Evolutionary conservation across 2,113 vertebrate genomes (phyloP).

Genomic region (Platysternon megacephalum): DNA sequence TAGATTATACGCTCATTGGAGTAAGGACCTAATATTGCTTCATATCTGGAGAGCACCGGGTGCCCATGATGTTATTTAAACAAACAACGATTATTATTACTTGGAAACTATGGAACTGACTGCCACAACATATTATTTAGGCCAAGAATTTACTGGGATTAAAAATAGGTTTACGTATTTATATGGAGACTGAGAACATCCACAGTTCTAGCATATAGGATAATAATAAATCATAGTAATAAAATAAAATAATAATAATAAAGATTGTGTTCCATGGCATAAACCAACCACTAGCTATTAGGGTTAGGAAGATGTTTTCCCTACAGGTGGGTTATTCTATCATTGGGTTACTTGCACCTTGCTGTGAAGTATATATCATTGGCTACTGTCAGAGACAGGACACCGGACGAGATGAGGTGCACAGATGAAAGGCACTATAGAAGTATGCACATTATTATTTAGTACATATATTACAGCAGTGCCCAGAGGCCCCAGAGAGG

Average conservation of each 20-base stretch:
- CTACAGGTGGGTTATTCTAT: background rate
- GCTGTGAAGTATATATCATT: rapidly evolving
- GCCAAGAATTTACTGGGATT: background rate
- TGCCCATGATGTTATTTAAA: background rate
- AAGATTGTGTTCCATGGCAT: background rate
- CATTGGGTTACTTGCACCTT: background rate
- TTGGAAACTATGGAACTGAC: background rate
- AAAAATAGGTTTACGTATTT: background rate
- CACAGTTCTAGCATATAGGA: background rate
- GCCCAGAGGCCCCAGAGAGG: background rate
- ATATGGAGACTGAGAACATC: background rate
- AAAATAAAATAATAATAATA: background rate
- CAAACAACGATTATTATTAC: background rate
- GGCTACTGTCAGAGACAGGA: rapidly evolving
- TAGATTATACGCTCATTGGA: background rate
- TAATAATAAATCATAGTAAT: too few relatives aligned
- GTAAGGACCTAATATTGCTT: background rate
- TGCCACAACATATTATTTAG: background rate
- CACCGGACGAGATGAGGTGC: background rate
- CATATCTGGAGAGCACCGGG: background rate
- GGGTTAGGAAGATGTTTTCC: background rate
- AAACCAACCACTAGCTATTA: background rate
- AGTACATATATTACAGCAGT: background rate
- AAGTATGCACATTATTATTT: background rate
- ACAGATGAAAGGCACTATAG: background rate